phyloP scores from a whole-genome alignment of 1,140 invertebrate genomes.

The Aphaenogaster rudis region DNA sequence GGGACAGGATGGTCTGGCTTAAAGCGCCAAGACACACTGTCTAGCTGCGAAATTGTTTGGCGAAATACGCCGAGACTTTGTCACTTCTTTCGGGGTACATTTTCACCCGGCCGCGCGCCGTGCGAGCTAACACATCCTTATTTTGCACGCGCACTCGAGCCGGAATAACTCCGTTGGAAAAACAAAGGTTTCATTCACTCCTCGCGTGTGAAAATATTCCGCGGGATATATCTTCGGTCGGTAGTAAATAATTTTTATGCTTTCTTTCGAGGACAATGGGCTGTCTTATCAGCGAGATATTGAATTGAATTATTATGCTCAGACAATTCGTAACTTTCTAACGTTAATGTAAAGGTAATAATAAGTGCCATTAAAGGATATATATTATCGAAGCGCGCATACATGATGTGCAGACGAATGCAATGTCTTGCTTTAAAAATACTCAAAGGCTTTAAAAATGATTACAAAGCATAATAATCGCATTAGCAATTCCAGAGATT shows the following conservation, averaged over 20 bases:
- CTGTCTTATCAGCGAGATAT: constrained; percentile 21
- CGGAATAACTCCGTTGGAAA: constrained; percentile 69
- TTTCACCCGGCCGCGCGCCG: constrained; percentile 75
- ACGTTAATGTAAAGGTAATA: background rate
- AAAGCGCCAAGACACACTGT: constrained; percentile 82
- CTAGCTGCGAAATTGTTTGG: constrained; percentile 82
- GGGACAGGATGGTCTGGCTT: constrained; percentile 80
- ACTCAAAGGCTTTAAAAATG: background rate
- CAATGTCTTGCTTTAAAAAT: background rate
- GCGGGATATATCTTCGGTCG: background rate
- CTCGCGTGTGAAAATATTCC: constrained; percentile 18
- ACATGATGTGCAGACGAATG: background rate
- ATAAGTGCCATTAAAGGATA: background rate
- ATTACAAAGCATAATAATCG: constrained; percentile 62
- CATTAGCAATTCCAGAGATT: constrained; percentile 45
- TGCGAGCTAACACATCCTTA: constrained; percentile 49
- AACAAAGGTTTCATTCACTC: constrained; percentile 69
- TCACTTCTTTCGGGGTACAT: constrained; percentile 82
- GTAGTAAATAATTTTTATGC: constrained; percentile 51
- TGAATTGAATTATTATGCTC: constrained; percentile 42
- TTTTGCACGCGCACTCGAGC: constrained; percentile 37
- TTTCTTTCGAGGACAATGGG: background rate
- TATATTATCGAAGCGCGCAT: background rate
- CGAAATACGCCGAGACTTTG: constrained; percentile 82
- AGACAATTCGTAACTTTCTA: background rate